A percentile compares a stretch with the other conserved stretches of the same genome.
Conservation (phyloP, 2,113 vertebrate species). For the Tetrao urogallus region DNA sequence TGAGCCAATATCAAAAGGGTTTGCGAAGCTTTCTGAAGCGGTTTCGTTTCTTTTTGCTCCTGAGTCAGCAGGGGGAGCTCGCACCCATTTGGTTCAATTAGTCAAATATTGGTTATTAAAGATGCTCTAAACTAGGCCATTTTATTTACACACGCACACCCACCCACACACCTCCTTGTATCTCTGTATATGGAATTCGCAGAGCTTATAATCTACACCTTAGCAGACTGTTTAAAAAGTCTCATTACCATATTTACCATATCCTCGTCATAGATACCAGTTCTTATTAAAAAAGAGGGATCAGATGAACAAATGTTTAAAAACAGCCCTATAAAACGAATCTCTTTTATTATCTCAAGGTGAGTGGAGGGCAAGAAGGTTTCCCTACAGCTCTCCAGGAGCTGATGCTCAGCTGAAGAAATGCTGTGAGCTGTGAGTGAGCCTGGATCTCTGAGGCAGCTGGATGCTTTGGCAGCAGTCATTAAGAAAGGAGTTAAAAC, state of each 20-base stretch:
- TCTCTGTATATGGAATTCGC: neutral
- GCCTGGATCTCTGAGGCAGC: neutral
- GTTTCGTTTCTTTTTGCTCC: neutral
- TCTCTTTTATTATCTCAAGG: neutral
- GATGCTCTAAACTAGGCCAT: slow-evolving; percentile 49
- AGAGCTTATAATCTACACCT: neutral
- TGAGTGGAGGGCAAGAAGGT: neutral
- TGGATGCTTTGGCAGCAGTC: neutral
- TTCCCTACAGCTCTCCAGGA: neutral
- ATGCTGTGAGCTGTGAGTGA: neutral
- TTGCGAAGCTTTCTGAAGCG: neutral
- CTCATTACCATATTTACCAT: neutral
- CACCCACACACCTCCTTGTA: neutral
- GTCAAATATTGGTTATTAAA: neutral
- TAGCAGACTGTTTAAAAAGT: neutral
- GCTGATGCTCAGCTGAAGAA: neutral
- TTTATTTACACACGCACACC: slow-evolving; percentile 25
- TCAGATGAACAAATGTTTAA: neutral
- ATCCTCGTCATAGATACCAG: neutral
- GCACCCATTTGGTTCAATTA: neutral
- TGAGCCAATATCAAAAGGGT: slow-evolving; percentile 55
- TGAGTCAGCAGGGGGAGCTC: slow-evolving; percentile 63
- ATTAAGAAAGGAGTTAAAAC: neutral
- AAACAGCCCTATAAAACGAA: neutral
- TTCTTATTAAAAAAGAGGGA: neutral